Evolutionary conservation across 2,888 invertebrate species (phyloP), one percentile per base, ranked within the genome.

Genomic region (Rambutsinella grinnellia): DNA sequence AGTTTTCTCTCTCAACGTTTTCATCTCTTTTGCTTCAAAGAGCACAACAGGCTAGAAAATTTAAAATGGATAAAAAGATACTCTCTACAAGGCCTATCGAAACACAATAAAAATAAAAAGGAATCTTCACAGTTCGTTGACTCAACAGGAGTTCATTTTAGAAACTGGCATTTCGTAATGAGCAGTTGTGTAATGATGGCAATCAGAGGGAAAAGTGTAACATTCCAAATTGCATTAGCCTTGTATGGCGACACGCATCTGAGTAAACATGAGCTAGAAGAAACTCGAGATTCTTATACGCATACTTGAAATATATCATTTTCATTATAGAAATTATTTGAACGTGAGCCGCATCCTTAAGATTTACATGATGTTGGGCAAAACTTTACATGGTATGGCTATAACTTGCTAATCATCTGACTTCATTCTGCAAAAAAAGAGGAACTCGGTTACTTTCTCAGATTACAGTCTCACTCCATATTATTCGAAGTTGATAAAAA

Each of bases 31-130:
- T n/a, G 3, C 49, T 17, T 49, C 19, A 8, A 21, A 54, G 13
- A 36, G 6, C 13, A 54, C 23, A 21, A 60, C 58, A 44, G 57
- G 58, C 61, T 74, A 61, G n/a, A 26, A 58, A 74, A 74, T 74
- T 74, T 74, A 63, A 36, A 74, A 74, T 44, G 65, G 47, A 57
- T 58, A 58, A 58, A 58, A 28, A 3, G 60, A 54, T 13, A 36
- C 36, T 36, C 36, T 36, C 36, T 13, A n/a, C n/a, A n/a, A 36
- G 36, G 5, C 6, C 36, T 8, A 36, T 36, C 13, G 36, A 36
- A 13, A 36, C 13, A 36, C 36, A 36, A 36, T 36, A 36, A 36
- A 36, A 36, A 36, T 36, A 36, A 36, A 36, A 36, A 36, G 36
- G 6, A 13, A 36, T 36, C 13, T 36, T 36, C 36, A 36, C 36